Base-by-base conservation (phyloP, 2,797 vertebrate genomes). In the Phrynocephalus vlangalii region DNA sequence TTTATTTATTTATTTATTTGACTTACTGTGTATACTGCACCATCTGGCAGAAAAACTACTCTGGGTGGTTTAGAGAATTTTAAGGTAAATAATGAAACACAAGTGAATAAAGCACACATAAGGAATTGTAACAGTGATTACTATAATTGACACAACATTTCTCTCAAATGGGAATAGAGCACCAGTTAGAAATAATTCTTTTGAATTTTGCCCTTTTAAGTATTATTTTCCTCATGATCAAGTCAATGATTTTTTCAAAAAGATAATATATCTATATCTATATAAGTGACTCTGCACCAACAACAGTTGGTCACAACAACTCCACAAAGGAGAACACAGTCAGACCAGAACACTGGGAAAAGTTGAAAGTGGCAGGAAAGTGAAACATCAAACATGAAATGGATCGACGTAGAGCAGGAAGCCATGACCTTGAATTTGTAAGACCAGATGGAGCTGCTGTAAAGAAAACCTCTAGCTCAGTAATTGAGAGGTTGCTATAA, bases 181-280 rank as follows among this genome's bases (percentile, higher is more conserved):
- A 66, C 13, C 7, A 44, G 13, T 60, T 75, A 10, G 71, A 76
- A 84, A 76, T 48, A 22, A 60, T 28, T 50, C 38, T 50, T 44
- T 26, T 48, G 16, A 48, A 79, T 28, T 56, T 7, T 70, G 26
- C 13, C 26, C 48, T 38, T 76, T 67, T 60, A 77, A 85, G 6
- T 22, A 50, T 20, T 16, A 44, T 56, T 52, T 7, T 24, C n/a
- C 60, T 52, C 56, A 66, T 30, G 28, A 24, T 5, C 26, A 76
- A n/a, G 16, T 85, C 26, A 4, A 0, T 28, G 50, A 73, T 9
- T 60, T 85, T 88, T 82, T 70, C 8, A 81, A 89, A 30, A 72
- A 0, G n/a, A 66, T 0, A 52, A 0, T 2, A 50, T 10, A 13
- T 9, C 30, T 50, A 0, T 8, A 60, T 8, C 88, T 88, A 82